Evolutionary conservation across 2,113 vertebrate species (phyloP), one percentile per base, ranked within the genome.

Genomic region (Gadus chalcogrammus): DNA sequence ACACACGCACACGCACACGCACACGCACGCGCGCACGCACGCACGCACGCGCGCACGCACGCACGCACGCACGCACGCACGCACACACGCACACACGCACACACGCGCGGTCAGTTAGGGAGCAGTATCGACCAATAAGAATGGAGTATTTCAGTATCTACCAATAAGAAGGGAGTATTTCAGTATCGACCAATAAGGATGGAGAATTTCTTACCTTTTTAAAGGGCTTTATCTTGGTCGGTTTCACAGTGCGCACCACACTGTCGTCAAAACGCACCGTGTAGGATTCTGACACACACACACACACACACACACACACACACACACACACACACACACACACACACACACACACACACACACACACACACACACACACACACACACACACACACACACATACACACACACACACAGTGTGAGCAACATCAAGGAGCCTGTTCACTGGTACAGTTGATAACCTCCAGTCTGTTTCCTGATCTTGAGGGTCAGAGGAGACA

Each of bases 191-290:
- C 64, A 80, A 76, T 64, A 1, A n/a, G 35, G 22, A 65, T 0
- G 18, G 0, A 68, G 20, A 0, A 0, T 90, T 91, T 79, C 95
- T 94, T 91, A 96, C 94, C 79, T 94, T 92, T 85, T 93, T 79
- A 72, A 90, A 88, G 0, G 95, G 93, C 92, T 98, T 99, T 80
- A 99, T 91, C 82, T 99, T 96, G 81, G 97, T 96, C 73, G 94
- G 94, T 89, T 97, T 99, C 83, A 99, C 96, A 13, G 94, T 97
- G 85, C 95, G 95, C 87, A 99, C 88, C 84, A 99, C 95, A 58
- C 96, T 97, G 80, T 99, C 97, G 74, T 94, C 98, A 91, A 99
- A 99, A 53, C 95, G 95, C 84, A 99, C 97, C 38, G 95, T 99
- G 89, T 97, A 99, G 5, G 94, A 96, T 76, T 95, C 97, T 99